phyloP scores from a whole-genome alignment of 1,140 invertebrate species.

The Anoplophora glabripennis region DNA sequence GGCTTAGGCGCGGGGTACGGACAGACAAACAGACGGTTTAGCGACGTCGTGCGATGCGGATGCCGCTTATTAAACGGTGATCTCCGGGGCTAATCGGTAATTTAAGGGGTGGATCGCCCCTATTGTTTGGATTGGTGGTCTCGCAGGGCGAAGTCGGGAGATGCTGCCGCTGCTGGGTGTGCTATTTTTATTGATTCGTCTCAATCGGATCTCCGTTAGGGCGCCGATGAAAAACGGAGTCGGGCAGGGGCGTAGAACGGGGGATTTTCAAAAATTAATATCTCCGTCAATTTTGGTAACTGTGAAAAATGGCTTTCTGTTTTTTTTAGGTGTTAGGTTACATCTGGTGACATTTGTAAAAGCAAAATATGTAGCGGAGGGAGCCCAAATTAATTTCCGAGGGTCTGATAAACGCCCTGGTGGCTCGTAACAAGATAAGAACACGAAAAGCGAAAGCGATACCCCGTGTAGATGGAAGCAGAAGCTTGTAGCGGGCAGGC shows the following conservation, averaged over 20 bases:
- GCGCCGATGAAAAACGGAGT: too few species aligned
- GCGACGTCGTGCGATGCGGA: conserved; percentile 31
- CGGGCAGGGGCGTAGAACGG: too few species aligned
- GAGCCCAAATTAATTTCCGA: too few species aligned
- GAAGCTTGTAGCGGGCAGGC: not conserved
- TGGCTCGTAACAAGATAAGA: not conserved
- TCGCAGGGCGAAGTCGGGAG: not conserved
- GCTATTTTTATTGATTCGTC: conserved; percentile 11
- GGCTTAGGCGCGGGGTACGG: conserved; percentile 5
- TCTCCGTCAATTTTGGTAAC: too few species aligned
- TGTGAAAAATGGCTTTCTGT: too few species aligned
- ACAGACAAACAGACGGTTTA: conserved; percentile 23
- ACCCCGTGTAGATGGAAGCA: not conserved
- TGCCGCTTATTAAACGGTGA: conserved; percentile 37
- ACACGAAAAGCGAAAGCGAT: not conserved
- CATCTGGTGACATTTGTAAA: too few species aligned
- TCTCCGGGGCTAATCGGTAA: conserved; percentile 35
- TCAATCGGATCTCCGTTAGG: conserved; percentile 3
- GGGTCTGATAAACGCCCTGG: too few species aligned
- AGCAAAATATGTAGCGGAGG: too few species aligned
- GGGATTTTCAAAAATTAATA: too few species aligned
- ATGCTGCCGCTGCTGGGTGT: conserved; percentile 1
- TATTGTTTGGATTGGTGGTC: conserved; percentile 24
- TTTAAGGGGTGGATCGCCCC: conserved; percentile 33
- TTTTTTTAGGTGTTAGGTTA: too few species aligned